Percentiles rank a stretch among this genome's conserved stretches.
phyloP scores from a whole-genome alignment of 2,888 invertebrate genomes.

The Anagyrus pseudococci region DNA sequence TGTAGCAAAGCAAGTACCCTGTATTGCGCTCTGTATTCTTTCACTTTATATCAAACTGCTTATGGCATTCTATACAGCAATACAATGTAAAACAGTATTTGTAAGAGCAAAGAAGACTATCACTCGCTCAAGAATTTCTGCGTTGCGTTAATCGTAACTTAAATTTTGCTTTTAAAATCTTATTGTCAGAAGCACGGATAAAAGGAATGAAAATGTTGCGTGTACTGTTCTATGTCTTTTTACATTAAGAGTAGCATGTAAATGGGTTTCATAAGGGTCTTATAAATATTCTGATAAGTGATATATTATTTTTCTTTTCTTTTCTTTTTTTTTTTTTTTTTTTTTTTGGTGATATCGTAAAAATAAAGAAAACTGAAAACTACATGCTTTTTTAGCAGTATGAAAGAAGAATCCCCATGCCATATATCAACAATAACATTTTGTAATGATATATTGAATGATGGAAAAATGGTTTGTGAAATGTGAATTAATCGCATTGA shows the following conservation, averaged over 20 bases:
- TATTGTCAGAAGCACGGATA: conserved; percentile 6
- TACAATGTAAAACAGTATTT: conserved; percentile 38
- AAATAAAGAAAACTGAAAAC: conserved; percentile 23
- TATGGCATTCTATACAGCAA: conserved; percentile 27
- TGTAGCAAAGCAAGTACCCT: conserved; percentile 24
- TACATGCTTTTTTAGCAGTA: conserved; percentile 11
- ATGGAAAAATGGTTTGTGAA: conserved; percentile 17
- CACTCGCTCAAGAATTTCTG: conserved; percentile 9
- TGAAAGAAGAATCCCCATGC: background rate
- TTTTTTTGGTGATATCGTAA: conserved; percentile 25
- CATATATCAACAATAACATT: conserved; percentile 13
- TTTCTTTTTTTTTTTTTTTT: conserved; percentile 24
- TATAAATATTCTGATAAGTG: conserved; percentile 34
- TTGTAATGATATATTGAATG: conserved; percentile 22
- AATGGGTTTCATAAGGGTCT: conserved; percentile 33
- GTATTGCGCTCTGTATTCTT: conserved; percentile 27
- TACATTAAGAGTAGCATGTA: conserved; percentile 31
- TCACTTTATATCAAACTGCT: conserved; percentile 28
- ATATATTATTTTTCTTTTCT: conserved; percentile 25
- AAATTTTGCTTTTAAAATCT: conserved; percentile 19
- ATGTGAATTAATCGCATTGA: conserved; percentile 22
- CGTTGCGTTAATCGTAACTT: conserved; percentile 11
- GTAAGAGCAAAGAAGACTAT: conserved; percentile 23
- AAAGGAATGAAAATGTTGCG: conserved; percentile 9
- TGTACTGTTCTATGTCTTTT: conserved; percentile 17